Evolutionary conservation across 1,140 invertebrate species (phyloP), one percentile per base, ranked within the genome.

Genomic region (Brevipalpus yothersi): DNA sequence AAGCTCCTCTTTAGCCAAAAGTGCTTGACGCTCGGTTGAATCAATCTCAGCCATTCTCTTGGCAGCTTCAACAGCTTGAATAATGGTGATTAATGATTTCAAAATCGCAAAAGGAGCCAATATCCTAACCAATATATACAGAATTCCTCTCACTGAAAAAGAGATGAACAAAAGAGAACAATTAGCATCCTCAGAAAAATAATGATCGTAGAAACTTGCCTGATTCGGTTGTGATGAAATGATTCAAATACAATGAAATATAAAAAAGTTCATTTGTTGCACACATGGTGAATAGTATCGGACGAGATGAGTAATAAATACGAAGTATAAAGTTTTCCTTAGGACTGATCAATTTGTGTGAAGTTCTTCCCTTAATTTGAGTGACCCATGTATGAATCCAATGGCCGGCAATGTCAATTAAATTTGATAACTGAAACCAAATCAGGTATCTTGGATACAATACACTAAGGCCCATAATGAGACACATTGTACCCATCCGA

Each of bases 241-340:
- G 72, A 62, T 86, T 72, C 1, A 96, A 74, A 73, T 97, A 97
- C 21, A 96, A 72, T 65, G 83, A 77, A 58, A 86, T 82, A 75
- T 92, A 97, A 71, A 96, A 97, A 3, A 87, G 77, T 72, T 98
- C 92, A 75, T 98, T 96, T 40, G 85, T 88, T 65, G 83, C 81
- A 74, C 92, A 97, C 90, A 96, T 94, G 31, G 79, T 76, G 70
- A 95, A 96, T 2, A 97, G 71, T 13, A 96, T 81, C 56, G 76
- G 78, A 69, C 75, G 65, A 65, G 88, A 88, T 9, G 84, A 86
- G 67, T 97, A 97, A 68, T 97, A 97, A 56, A 92, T 67, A 62
- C 79, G 77, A 78, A 97, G 84, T 49, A 97, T 79, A 13, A 84
- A 80, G 74, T 94, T 95, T 63, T 80, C 85, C 19, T 84, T 83